Conservation (phyloP, 2,888 invertebrate genomes). For the Serripes groenlandicus region DNA sequence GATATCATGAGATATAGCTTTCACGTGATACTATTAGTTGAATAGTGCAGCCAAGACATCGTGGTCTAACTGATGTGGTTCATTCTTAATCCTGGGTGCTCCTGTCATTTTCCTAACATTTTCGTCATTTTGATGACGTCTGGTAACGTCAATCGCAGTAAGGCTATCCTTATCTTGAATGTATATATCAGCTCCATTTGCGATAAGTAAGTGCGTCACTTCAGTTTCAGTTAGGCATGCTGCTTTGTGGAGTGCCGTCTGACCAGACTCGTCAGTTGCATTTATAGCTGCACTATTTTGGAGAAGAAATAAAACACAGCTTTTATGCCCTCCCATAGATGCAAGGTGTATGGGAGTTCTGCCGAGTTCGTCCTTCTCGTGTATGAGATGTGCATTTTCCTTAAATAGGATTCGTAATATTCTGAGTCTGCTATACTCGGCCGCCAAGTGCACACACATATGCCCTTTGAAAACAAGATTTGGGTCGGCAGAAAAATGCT, state of each 20-base stretch:
- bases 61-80: no score
- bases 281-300: not conserved
- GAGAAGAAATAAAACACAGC: not conserved
- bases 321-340: not conserved
- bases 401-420: not conserved
- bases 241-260: slow-evolving; percentile 12
- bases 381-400: not conserved
- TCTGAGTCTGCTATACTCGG: not conserved
- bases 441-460: not conserved
- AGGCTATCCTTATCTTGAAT: not conserved
- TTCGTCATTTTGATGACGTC: not conserved
- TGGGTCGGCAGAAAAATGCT: not conserved
- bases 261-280: not conserved
- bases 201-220: not conserved
- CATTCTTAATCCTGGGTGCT: no score
- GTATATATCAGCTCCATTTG: not conserved
- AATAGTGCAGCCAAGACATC: no score
- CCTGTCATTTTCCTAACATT: no score
- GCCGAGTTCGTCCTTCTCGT: not conserved
- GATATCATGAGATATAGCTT: no score
- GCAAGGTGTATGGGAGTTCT: slow-evolving; percentile 11
- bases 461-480: not conserved
- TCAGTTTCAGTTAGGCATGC: not conserved
- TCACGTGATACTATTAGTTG: no score
- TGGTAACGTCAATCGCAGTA: not conserved